Base-by-base conservation (phyloP, 2,888 invertebrate species). In the Ypsolopha sequella region DNA sequence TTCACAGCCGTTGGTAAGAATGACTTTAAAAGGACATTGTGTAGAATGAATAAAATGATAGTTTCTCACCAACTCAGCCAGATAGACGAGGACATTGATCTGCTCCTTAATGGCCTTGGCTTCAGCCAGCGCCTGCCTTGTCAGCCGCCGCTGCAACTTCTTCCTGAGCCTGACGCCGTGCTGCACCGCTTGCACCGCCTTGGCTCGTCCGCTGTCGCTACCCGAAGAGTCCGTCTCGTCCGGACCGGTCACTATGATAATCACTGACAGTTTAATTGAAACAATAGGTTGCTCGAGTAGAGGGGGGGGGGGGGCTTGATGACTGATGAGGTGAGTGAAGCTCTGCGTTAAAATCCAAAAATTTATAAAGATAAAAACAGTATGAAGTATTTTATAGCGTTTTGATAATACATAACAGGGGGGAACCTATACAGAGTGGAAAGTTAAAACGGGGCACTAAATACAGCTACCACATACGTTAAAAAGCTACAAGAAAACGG, bases 81-180 rank as follows among this genome's bases (percentile, higher is more conserved):
- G 91, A 68, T 94, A 94, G 45, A 91, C 88, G 33, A 95, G 87
- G 55, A 94, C 91, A 61, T 94, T 91, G 43, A 95, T 92, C 70
- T 95, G 94, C 56, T 94, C 92, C 70, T 92, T 93, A 51, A 95
- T 86, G 0, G 94, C 94, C 67, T 92, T 91, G 10, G 94, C 94
- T 69, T 95, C 95, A 0, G 91, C 91, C 39, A 95, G 77, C 3
- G 95, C 95, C 65, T 94, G 90, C 57, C 92, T 87, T 3, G 95
- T 95, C 52, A 95, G 82, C 49, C 94, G 84, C 1, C 93, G 86
- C 72, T 92, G 93, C 55, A 95, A 82, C 74, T 95, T 95, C 60
- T 92, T 88, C 6, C 94, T 91, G 58, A 95, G 90, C 48, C 93
- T 79, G 57, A 92, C 93, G 33, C 93, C 93, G 61, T 94, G 94